phyloP scores from a whole-genome alignment of 1,140 invertebrate genomes.

The Pseudomyrmex sp. region DNA sequence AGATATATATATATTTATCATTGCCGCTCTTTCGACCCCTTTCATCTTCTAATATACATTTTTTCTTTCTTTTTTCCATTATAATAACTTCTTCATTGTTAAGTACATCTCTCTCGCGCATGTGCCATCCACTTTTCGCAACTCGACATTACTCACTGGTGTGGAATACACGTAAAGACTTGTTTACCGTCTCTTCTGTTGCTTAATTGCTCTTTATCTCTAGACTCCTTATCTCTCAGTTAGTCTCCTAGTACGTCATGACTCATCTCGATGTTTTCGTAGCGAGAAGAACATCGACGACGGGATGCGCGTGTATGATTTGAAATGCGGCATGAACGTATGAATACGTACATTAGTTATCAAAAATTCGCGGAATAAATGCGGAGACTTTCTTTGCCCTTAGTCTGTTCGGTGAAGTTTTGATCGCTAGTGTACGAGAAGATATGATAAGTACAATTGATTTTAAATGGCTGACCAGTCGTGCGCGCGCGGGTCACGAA shows the following conservation, averaged over 20 bases:
- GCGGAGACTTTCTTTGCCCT: too few species aligned
- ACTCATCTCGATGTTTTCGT: slow-evolving; percentile 16
- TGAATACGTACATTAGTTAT: background rate
- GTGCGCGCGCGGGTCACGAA: too few species aligned
- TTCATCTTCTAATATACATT: background rate
- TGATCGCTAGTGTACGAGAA: too few species aligned
- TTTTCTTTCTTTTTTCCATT: slow-evolving; percentile 63
- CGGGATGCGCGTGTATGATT: background rate
- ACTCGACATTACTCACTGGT: slow-evolving; percentile 80
- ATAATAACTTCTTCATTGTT: slow-evolving; percentile 82
- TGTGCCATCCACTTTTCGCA: slow-evolving; percentile 78
- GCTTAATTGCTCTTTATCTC: slow-evolving; percentile 77
- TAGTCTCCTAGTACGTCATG: slow-evolving; percentile 69
- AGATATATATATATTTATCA: slow-evolving; percentile 3
- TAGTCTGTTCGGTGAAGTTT: too few species aligned
- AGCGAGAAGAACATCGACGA: slow-evolving; percentile 8
- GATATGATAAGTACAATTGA: too few species aligned
- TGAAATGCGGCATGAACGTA: background rate
- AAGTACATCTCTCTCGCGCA: slow-evolving; percentile 73
- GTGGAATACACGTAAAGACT: slow-evolving; percentile 73
- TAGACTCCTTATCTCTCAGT: slow-evolving; percentile 78
- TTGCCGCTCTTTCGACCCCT: slow-evolving; percentile 24
- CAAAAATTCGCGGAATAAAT: background rate
- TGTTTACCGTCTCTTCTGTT: slow-evolving; percentile 70
- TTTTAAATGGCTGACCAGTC: too few species aligned